Evolutionary conservation across 1,140 invertebrate species (phyloP), one percentile per base, ranked within the genome.

Genomic region (Ctenoplectra terminalis): DNA sequence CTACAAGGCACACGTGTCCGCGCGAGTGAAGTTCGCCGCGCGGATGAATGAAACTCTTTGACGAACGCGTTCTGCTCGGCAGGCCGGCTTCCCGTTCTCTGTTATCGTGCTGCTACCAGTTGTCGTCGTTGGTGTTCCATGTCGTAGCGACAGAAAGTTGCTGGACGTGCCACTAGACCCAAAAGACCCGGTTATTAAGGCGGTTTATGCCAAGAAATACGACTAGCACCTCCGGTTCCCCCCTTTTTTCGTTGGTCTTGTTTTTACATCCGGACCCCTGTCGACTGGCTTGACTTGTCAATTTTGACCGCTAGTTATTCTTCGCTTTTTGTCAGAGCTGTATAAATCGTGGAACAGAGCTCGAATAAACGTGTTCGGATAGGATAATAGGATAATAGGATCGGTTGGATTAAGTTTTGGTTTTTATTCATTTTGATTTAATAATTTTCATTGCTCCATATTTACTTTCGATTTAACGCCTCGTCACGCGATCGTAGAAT

Each of bases 31-130:
- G 90, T 92, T 91, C 84, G 91, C 91, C 91, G 91, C 90, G 77
- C 83, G 87, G 85, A 92, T 92, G 92, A 92, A 92, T 92, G 91
- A 91, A 92, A 92, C 90, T 91, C 91, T 92, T 92, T 92, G 91
- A 92, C 91, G 89, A 84, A 83, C 67, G 81, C 87, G 86, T 90
- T 92, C 87, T 82, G 83, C 82, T 87, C 86, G 90, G 86, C 85
- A 86, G 85, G 86, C 87, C 54, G 56, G 87, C 85, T 89, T 88
- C 88, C 85, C 89, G 87, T 91, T 87, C 82, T 82, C 73, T 81
- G 71, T 79, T 86, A 81, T 88, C 84, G 80, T 83, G 60, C 48
- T 70, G 67, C 71, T 87, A 48, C 75, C 71, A 77, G 83, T 85
- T 82, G 83, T 81, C 79, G 84, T 86, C 85, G 90, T 91, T 90